Conservation (phyloP, 1,140 invertebrate genomes). For the Rhopalosiphum maidis region DNA sequence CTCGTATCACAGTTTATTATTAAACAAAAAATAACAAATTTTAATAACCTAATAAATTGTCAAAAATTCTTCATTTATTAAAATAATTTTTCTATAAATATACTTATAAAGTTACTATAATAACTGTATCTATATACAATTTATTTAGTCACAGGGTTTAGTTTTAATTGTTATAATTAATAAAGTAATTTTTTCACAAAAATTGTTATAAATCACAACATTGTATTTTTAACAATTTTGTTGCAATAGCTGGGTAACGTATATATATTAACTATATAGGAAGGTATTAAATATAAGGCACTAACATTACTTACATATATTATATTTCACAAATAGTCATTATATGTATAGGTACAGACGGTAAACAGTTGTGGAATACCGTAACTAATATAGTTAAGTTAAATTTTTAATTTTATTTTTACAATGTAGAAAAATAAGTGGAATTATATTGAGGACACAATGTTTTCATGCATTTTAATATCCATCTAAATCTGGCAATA, state of each 20-base stretch:
- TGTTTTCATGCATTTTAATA: background rate
- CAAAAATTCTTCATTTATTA: background rate
- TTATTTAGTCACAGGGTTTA: background rate
- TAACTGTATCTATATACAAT: background rate
- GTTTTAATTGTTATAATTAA: background rate
- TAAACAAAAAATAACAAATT: too few relatives aligned
- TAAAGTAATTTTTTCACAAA: background rate
- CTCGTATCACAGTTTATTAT: too few relatives aligned
- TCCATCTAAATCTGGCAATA: background rate
- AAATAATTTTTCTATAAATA: background rate
- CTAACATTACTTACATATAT: background rate
- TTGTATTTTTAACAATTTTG: background rate
- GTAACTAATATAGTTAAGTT: background rate
- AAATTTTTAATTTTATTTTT: background rate
- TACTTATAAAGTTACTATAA: background rate
- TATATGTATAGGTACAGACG: background rate
- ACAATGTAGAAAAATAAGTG: background rate
- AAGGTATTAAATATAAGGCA: background rate
- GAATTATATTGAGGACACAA: background rate
- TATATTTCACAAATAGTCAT: background rate
- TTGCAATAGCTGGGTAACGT: background rate
- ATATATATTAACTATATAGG: background rate
- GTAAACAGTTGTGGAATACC: background rate
- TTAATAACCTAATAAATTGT: too few relatives aligned
- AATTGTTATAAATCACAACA: background rate